Conservation (phyloP, 2,888 invertebrate species). For the Dynastes tityus region DNA sequence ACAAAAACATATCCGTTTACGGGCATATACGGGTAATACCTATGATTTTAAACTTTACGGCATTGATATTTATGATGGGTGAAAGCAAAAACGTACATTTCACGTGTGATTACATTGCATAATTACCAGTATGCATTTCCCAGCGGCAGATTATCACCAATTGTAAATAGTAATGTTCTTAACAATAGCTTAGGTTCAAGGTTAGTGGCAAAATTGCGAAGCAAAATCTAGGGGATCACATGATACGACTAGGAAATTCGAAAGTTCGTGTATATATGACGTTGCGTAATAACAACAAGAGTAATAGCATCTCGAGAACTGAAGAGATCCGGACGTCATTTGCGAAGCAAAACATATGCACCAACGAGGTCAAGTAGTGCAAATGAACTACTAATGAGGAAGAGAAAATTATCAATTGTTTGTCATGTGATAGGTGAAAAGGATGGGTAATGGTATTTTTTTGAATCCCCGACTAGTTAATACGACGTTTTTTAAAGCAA, state of each 20-base stretch:
- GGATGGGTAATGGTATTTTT: too few relatives aligned
- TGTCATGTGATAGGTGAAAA: not conserved
- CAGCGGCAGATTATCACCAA: not conserved
- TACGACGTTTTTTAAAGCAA: too few relatives aligned
- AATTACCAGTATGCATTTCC: not conserved
- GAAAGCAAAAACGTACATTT: slow-evolving; percentile 8
- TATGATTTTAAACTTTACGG: not conserved
- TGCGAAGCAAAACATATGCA: not conserved
- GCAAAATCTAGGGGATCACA: not conserved
- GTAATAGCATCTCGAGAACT: not conserved
- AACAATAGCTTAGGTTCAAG: not conserved
- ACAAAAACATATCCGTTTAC: not conserved
- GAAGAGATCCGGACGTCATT: slow-evolving; percentile 10
- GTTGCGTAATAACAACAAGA: slow-evolving; percentile 11
- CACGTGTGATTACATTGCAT: not conserved
- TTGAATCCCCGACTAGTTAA: too few relatives aligned
- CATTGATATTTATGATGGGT: not conserved
- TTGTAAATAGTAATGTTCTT: not conserved
- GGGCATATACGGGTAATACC: not conserved
- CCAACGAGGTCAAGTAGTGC: not conserved
- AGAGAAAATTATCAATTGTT: not conserved
- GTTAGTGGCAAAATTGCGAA: slow-evolving; percentile 2
- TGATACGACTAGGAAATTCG: slow-evolving; percentile 3
- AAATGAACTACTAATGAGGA: not conserved
- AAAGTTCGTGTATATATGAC: not conserved